Evolutionary conservation across 2,888 invertebrate genomes (phyloP).

Genomic region (Watsonalla cultraria): DNA sequence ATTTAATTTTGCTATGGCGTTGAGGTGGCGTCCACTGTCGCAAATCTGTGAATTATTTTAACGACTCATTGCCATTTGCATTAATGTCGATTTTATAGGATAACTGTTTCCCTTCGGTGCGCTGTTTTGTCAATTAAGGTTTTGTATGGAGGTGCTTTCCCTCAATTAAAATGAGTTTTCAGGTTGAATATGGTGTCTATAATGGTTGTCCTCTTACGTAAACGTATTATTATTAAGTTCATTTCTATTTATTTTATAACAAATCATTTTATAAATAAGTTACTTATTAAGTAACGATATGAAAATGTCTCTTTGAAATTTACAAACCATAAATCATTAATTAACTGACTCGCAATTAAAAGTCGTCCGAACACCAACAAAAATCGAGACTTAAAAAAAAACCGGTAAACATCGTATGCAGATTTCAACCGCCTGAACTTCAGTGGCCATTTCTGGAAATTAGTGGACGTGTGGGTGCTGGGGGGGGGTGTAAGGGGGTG

Average conservation of each 20-base stretch:
- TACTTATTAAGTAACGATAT: too few species aligned
- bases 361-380: slow-evolving; percentile 8
- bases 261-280: too few species aligned
- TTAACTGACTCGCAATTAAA: slow-evolving; percentile 4
- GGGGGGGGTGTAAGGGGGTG: slow-evolving; percentile 22
- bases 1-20: slow-evolving; percentile 68
- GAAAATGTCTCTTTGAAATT: too few species aligned
- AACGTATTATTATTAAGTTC: too few species aligned
- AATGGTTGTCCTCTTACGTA: neutral
- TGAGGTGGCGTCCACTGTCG: slow-evolving; percentile 49
- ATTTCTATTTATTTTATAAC: too few species aligned
- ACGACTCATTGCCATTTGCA: slow-evolving; percentile 53
- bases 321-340: too few species aligned
- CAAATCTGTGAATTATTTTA: slow-evolving; percentile 72
- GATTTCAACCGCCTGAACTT: slow-evolving; percentile 53
- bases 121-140: neutral
- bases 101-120: neutral
- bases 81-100: slow-evolving; percentile 35
- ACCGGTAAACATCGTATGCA: slow-evolving; percentile 41
- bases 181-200: neutral
- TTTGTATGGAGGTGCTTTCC: neutral
- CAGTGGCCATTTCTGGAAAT: slow-evolving; percentile 72
- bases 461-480: slow-evolving; percentile 55
- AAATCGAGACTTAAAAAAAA: slow-evolving; percentile 12
- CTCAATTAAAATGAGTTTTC: neutral